Percentiles rank a stretch among this genome's conserved stretches.
Conservation (phyloP, 2,113 vertebrate species). For the Podarcis muralis region DNA sequence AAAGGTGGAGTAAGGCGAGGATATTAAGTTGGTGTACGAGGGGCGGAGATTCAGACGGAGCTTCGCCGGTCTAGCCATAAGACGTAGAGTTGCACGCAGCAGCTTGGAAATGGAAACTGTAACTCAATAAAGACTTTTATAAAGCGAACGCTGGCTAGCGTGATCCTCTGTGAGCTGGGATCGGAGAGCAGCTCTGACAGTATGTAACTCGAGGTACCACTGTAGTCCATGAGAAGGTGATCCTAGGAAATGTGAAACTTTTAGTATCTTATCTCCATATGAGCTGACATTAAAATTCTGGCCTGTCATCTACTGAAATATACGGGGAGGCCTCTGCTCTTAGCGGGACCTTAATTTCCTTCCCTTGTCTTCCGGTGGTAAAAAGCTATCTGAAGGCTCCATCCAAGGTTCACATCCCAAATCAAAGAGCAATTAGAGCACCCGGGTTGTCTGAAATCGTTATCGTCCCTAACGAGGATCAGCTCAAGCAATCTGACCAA, state of each 20-base stretch:
- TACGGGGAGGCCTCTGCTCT: not conserved
- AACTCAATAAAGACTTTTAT: no score
- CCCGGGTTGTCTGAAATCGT: not conserved
- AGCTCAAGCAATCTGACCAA: not conserved
- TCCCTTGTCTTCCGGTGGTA: not conserved
- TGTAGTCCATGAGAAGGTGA: no score
- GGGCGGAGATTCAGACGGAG: no score
- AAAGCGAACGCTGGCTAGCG: no score
- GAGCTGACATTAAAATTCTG: not conserved
- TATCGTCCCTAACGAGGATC: not conserved
- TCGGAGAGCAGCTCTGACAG: no score
- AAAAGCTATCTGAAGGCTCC: not conserved
- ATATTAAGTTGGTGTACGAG: no score
- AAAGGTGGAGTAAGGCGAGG: no score
- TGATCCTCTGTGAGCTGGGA: no score
- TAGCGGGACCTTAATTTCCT: not conserved
- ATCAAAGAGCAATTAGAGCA: slow-evolving; percentile 6
- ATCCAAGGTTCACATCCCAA: not conserved
- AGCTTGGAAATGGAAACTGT: no score
- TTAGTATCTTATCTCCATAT: not conserved
- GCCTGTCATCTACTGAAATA: not conserved
- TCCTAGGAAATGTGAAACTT: not conserved
- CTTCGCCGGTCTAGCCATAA: no score
- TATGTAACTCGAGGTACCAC: no score
- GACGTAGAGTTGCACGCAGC: no score